Conservation (phyloP, 1,140 invertebrate genomes). For the Drosophila lacteicornis region DNA sequence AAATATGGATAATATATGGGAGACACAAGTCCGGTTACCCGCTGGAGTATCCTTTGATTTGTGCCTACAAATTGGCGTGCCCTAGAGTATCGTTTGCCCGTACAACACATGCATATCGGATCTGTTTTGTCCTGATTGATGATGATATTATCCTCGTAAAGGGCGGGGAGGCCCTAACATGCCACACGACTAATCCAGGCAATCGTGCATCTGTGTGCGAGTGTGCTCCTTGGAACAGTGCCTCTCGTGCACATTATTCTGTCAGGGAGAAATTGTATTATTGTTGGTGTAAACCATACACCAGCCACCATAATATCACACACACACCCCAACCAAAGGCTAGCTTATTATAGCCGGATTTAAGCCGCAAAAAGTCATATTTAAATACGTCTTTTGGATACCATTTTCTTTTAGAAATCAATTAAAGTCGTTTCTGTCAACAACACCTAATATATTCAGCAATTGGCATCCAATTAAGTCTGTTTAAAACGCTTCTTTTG, state of each 20-base stretch:
- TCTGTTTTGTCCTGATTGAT: constrained; percentile 72
- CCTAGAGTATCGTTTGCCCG: constrained; percentile 57
- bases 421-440: too few relatives aligned
- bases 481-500: neutral
- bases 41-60: constrained; percentile 36
- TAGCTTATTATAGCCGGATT: neutral
- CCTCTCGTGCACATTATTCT: constrained; percentile 64
- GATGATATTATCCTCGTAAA: constrained; percentile 53
- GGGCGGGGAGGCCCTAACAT: constrained; percentile 1
- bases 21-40: constrained; percentile 3
- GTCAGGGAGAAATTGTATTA: constrained; percentile 70
- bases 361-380: neutral
- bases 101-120: constrained; percentile 72
- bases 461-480: neutral
- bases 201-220: constrained; percentile 24
- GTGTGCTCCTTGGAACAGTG: constrained; percentile 43
- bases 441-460: neutral
- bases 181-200: constrained; percentile 47
- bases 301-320: constrained; percentile 30
- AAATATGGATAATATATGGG: constrained; percentile 41
- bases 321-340: constrained; percentile 6
- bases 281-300: constrained; percentile 50
- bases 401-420: too few relatives aligned
- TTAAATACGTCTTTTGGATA: constrained; percentile 2
- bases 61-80: constrained; percentile 56